Evolutionary conservation across 2,113 vertebrate genomes (phyloP).

Genomic region (Verasper variegatus): DNA sequence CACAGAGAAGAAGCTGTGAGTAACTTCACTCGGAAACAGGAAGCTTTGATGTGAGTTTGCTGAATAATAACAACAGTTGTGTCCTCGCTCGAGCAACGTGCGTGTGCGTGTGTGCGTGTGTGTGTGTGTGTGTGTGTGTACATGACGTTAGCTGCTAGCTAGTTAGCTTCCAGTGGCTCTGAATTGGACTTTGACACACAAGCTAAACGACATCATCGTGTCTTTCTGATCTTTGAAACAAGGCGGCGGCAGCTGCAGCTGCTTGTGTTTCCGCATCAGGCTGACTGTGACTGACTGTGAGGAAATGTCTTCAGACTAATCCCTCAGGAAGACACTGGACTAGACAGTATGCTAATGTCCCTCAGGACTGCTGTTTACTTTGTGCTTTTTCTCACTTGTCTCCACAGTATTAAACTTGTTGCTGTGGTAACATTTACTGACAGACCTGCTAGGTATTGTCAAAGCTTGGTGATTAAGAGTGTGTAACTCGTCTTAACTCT

Average conservation of each 20-base stretch:
- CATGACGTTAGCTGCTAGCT: background rate
- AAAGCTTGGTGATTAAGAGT: background rate
- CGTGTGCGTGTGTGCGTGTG: background rate
- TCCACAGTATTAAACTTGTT: background rate
- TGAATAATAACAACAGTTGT: background rate
- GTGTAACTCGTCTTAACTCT: background rate
- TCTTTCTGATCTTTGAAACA: background rate
- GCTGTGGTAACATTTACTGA: background rate
- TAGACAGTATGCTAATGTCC: background rate
- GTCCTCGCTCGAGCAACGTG: background rate
- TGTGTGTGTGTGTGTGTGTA: background rate
- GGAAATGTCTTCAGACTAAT: slow-evolving; percentile 8
- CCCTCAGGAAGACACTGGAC: background rate
- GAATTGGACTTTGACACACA: background rate
- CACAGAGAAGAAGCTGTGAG: background rate
- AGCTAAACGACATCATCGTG: background rate
- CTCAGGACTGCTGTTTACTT: background rate
- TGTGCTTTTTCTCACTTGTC: background rate
- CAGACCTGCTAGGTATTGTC: background rate
- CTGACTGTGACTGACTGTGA: background rate
- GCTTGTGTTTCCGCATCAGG: background rate
- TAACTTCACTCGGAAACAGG: background rate
- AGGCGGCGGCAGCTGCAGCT: background rate
- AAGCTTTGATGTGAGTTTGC: background rate
- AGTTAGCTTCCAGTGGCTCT: background rate